A percentile compares a stretch with the other conserved stretches of the same genome.
phyloP scores from a whole-genome alignment of 2,888 invertebrate genomes.

The Scaptomyza cyrtandrae region DNA sequence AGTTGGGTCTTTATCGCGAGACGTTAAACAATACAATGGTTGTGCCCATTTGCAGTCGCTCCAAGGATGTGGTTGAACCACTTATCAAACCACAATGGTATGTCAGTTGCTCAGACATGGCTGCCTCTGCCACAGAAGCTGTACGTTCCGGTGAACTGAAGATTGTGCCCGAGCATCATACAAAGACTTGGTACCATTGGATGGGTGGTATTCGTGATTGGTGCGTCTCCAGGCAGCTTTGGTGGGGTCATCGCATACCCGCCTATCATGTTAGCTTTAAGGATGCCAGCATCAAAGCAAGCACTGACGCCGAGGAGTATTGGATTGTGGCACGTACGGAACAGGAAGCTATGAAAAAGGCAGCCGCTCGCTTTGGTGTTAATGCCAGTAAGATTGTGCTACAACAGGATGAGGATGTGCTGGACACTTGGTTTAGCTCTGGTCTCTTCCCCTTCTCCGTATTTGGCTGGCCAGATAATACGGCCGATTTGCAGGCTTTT shows the following conservation, averaged over 20 bases:
- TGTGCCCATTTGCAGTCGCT: conserved; percentile 97
- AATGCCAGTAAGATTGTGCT: conserved; percentile 86
- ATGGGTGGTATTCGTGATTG: conserved; percentile 98
- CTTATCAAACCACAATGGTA: conserved; percentile 99
- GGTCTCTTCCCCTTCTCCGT: conserved; percentile 98
- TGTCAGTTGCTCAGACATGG: conserved; percentile 95
- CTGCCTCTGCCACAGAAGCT: conserved; percentile 91
- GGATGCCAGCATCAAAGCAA: conserved; percentile 82
- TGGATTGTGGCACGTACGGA: conserved; percentile 92
- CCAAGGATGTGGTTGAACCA: conserved; percentile 98
- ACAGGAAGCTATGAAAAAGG: conserved; percentile 92
- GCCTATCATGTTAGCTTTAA: conserved; percentile 91
- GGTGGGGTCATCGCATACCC: conserved; percentile 99
- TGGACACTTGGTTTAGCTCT: conserved; percentile 99
- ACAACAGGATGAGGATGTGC: conserved; percentile 95
- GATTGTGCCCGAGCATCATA: conserved; percentile 95
- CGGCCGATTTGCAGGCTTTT: conserved; percentile 89
- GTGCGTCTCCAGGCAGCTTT: conserved; percentile 99
- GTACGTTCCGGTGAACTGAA: conserved; percentile 92
- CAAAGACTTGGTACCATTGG: conserved; percentile 98
- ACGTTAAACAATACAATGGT: conserved; percentile 97
- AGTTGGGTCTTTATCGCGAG: conserved; percentile 90
- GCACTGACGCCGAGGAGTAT: conserved; percentile 86
- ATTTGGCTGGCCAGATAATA: conserved; percentile 98
- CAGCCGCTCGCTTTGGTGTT: conserved; percentile 88